Base-by-base conservation (phyloP, 2,113 vertebrate species). In the Diadophis punctatus region DNA sequence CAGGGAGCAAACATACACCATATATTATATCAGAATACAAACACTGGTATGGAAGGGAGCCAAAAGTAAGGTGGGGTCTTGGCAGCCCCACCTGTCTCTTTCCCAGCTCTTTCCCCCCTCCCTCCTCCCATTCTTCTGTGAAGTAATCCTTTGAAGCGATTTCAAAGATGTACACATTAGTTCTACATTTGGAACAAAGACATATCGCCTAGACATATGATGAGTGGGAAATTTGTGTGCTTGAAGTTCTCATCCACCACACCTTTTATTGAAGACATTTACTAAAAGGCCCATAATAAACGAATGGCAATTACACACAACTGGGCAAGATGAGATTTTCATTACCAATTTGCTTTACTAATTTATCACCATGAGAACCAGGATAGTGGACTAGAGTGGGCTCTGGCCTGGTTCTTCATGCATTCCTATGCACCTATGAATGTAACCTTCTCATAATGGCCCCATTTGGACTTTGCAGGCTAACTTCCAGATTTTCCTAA, bases 51-150 rank as follows among this genome's bases (percentile, higher is more conserved):
- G 86, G 88, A 94, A 91, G 23, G 55, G 91, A 95, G 68, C 56
- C 88, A 94, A 94, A 89, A 90, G 14, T 53, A 92, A 94, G 80
- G 80, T 94, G 88, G 87, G 55, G 14, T 14, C 93, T 52, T 91
- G 58, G 22, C 88, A 84, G 7, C 30, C 91, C 90, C 63, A 48
- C 89, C 92, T 85, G 63, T 11, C 0, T 0, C 56, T 34, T 89
- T 46, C 87, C 84, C 63, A 52, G 52, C 18, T 49, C 43, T 55
- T 3, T 86, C 3, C 43, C 8, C 43, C 30, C 18, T 25, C 9
- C 58, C 25, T 5, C 2, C 58, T 10, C 53, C 11, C 51, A 52
- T 55, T 56, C 4, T 58, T 23, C 60, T 88, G 86, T 88, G 56
- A 95, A 94, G 85, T 56, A 46, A 0, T 93, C 23, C 63, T 88